These are phyloP conservation scores for Artemisiospiza belli DNA, from an alignment of 2,113 vertebrate genomes.

Conservation along the genomic window DNA sequence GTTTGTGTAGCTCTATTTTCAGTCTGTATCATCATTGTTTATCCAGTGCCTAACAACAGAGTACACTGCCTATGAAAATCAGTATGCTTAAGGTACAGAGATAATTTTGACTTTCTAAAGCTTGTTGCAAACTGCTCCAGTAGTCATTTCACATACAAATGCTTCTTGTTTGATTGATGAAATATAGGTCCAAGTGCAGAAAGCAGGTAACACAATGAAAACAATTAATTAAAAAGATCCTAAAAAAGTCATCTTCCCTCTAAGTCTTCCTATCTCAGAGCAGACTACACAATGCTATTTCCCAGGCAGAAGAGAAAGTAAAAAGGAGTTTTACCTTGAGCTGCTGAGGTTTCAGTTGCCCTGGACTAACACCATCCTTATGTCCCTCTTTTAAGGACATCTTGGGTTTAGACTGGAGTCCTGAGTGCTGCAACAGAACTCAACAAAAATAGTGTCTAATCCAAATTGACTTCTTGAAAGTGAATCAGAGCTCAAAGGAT, in stretches of 20 bases:
- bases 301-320: neutral
- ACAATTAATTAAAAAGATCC: neutral
- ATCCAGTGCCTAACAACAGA: neutral
- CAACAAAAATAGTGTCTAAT: neutral
- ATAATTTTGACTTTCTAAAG: neutral
- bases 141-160: neutral
- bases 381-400: neutral
- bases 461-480: neutral
- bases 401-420: neutral
- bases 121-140: neutral
- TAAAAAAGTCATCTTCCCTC: rapidly evolving
- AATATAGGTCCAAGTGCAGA: neutral
- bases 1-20: neutral
- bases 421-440: neutral
- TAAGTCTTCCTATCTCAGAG: neutral
- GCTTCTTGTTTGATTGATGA: neutral
- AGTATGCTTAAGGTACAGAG: neutral
- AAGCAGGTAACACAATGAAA: neutral
- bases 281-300: neutral
- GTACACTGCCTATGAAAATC: neutral
- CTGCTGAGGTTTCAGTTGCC: neutral
- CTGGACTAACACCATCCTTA: neutral
- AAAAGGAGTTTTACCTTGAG: neutral
- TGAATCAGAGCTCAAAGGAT: neutral
- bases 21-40: neutral